Evolutionary conservation across 2,888 invertebrate genomes (phyloP).

Genomic region (Polia nebulosa): DNA sequence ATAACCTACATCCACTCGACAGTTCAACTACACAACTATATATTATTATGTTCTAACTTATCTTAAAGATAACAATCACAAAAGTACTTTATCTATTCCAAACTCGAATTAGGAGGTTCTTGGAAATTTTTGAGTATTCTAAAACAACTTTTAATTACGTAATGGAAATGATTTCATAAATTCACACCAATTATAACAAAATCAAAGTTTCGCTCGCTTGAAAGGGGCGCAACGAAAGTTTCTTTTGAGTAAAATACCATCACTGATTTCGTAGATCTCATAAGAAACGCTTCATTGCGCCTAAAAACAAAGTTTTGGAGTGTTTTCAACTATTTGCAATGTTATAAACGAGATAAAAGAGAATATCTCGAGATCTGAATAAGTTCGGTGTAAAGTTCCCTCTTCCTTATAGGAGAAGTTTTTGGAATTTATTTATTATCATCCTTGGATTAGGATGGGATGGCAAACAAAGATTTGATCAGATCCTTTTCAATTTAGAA

Average conservation of each 20-base stretch:
- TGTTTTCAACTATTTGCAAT: slow-evolving; percentile 61
- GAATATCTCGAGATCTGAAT: slow-evolving; percentile 40
- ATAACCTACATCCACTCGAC: neutral
- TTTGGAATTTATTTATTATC: slow-evolving; percentile 36
- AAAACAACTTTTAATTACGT: slow-evolving; percentile 52
- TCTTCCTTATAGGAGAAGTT: slow-evolving; percentile 31
- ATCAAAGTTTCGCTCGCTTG: slow-evolving; percentile 49
- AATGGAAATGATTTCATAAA: slow-evolving; percentile 57
- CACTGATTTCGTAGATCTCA: slow-evolving; percentile 47
- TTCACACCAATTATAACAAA: slow-evolving; percentile 58
- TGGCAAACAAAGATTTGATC: slow-evolving; percentile 21
- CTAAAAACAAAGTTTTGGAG: slow-evolving; percentile 51
- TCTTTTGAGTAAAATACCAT: slow-evolving; percentile 49
- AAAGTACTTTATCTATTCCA: slow-evolving; percentile 1
- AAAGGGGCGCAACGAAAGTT: slow-evolving; percentile 49
- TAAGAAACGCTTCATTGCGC: slow-evolving; percentile 45
- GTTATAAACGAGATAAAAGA: slow-evolving; percentile 55
- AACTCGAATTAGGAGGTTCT: slow-evolving; percentile 23
- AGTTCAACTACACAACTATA: neutral
- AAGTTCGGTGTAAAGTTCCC: slow-evolving; percentile 25
- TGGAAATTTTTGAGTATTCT: slow-evolving; percentile 21
- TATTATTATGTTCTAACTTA: slow-evolving; percentile 3
- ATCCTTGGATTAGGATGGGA: neutral
- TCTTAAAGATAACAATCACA: neutral
- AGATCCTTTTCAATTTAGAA: slow-evolving; percentile 21